Evolutionary conservation across 2,888 invertebrate genomes (phyloP), one percentile per base, ranked within the genome.

Genomic region (Lasioglossum morio): DNA sequence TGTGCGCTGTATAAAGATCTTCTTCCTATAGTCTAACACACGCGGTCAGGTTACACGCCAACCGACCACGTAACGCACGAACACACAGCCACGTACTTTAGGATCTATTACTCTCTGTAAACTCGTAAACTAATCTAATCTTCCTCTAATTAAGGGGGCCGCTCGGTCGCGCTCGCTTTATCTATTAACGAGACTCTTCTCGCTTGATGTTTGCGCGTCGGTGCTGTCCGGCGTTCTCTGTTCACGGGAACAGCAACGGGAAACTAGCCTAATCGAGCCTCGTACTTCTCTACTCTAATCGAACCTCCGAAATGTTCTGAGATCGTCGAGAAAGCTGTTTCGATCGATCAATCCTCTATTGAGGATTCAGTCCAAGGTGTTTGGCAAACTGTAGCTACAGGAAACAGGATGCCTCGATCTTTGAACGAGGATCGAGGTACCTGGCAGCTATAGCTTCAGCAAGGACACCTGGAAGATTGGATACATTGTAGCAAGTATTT

Each of bases 101-200:
- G 53, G n/a, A 69, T 73, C 77, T 85, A 80, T 72, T 79, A 84
- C 66, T 66, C 34, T 19, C 30, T 66, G 30, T 30, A 34, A 66
- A 77, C 69, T 80, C 85, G 53, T 81, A 84, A 84, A 79, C 75
- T 79, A 87, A 80, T 83, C 81, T 87, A 85, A 88, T 85, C 80
- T 85, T 84, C 78, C 76, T 84, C 80, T 80, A 78, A 73, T 77
- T 72, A 81, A 77, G 60, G 85, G 85, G 87, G 37, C 53, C 63
- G 63, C 79, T 57, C 63, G 37, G 73, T 81, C 81, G 73, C 37
- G 76, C 82, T 79, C 80, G 77, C 74, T 79, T 69, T 63, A 76
- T 53, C 80, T 80, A 80, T 34, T 74, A 77, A 60, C 34, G n/a
- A 19, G 34, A 66, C 66, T 66, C 77, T 70, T 69, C 72, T 78